A percentile compares a stretch with the other conserved stretches of the same genome.
phyloP scores from a whole-genome alignment of 2,888 invertebrate species.

The Ormia ochracea region DNA sequence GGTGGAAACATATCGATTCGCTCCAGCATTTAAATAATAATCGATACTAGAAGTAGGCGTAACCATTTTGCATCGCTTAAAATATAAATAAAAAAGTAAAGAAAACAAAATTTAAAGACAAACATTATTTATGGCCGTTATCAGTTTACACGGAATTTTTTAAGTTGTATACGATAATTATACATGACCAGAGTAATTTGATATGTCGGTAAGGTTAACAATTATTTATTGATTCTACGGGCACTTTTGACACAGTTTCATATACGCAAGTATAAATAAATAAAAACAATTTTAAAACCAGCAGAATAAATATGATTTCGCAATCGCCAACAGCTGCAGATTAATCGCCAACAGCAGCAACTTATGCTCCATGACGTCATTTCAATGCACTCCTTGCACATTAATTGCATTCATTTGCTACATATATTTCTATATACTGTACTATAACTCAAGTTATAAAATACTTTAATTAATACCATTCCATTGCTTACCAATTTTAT shows the following conservation, averaged over 20 bases:
- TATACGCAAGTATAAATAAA: not conserved
- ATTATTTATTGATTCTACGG: slow-evolving; percentile 51
- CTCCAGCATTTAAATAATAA: slow-evolving; percentile 57
- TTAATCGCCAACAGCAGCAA: too few species aligned
- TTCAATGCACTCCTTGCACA: too few species aligned
- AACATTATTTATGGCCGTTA: slow-evolving; percentile 58
- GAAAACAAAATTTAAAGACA: not conserved
- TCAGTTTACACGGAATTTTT: slow-evolving; percentile 38
- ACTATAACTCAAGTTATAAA: too few species aligned
- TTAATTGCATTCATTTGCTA: too few species aligned
- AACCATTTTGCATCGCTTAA: slow-evolving; percentile 54
- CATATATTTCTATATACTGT: too few species aligned
- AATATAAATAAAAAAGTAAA: slow-evolving; percentile 11
- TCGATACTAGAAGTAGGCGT: slow-evolving; percentile 61
- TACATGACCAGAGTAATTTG: slow-evolving; percentile 55
- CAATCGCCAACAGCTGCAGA: too few species aligned
- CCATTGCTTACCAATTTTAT: too few species aligned
- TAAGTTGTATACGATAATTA: slow-evolving; percentile 48
- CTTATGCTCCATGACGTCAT: too few species aligned
- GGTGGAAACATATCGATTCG: slow-evolving; percentile 60
- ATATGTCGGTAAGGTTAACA: slow-evolving; percentile 58
- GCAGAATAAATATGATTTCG: too few species aligned
- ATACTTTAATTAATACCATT: too few species aligned
- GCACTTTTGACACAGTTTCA: slow-evolving; percentile 42
- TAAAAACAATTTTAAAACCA: not conserved